Evolutionary conservation across 2,888 invertebrate genomes (phyloP).

Genomic region (Dorcus parallelipipedus): DNA sequence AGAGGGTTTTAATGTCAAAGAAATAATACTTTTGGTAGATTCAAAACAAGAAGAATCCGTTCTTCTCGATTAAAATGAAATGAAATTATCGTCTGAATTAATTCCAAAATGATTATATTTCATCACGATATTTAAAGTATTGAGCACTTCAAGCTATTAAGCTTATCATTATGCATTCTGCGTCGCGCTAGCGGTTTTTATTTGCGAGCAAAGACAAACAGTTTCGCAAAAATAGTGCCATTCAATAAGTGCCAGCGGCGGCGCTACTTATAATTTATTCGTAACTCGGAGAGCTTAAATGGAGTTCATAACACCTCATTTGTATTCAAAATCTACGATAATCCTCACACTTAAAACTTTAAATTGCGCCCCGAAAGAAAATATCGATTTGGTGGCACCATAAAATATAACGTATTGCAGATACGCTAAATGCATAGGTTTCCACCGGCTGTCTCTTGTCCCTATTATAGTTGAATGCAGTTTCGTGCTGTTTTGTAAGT

Average conservation of each 20-base stretch:
- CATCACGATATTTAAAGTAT: too few relatives aligned
- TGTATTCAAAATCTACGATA: conserved; percentile 23
- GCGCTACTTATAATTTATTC: not conserved
- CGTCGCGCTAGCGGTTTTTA: not conserved
- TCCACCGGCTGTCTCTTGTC: not conserved
- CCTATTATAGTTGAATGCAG: too few relatives aligned
- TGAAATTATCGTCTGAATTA: too few relatives aligned
- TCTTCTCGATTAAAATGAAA: too few relatives aligned
- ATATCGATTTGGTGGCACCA: conserved; percentile 18
- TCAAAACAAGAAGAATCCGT: too few relatives aligned
- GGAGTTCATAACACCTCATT: conserved; percentile 19
- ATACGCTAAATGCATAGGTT: conserved; percentile 7
- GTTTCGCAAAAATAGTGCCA: too few relatives aligned
- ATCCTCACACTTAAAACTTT: conserved; percentile 21
- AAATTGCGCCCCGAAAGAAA: conserved; percentile 21
- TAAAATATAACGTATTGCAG: conserved; percentile 11
- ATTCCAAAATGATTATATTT: too few relatives aligned
- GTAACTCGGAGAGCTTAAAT: not conserved
- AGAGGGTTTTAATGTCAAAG: too few relatives aligned
- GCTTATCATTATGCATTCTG: not conserved
- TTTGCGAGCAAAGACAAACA: not conserved
- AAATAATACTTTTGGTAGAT: too few relatives aligned
- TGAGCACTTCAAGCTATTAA: too few relatives aligned
- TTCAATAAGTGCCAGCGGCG: not conserved
- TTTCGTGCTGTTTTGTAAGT: too few relatives aligned